Evolutionary conservation across 2,888 invertebrate genomes (phyloP), one percentile per base, ranked within the genome.

Genomic region (Gortyna flavago): DNA sequence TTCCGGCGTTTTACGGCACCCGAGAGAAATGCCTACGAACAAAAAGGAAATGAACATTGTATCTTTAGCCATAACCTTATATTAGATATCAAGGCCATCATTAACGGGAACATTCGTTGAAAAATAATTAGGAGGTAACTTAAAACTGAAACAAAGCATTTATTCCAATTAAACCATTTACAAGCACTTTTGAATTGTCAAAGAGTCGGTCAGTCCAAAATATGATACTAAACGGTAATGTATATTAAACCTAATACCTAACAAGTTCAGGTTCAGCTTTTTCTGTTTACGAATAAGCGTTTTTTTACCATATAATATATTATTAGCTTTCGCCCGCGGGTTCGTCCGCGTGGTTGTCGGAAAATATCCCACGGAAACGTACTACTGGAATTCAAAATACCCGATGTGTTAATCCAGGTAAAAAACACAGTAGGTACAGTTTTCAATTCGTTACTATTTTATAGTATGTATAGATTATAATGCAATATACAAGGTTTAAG

Each of bases 41-140:
- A 29, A 71, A n/a, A 44, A 21, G 72, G 11, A 72, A 72, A 74
- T 48, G 25, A 61, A 59, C 74, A 18, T 61, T 18, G 0, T n/a
- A 59, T 44, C 48, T 44, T 73, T 29, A 48, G 18, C 44, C 29
- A 18, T 38, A 35, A n/a, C 9, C 1, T 9, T 64, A 71, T 62
- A 21, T 64, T 44, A 44, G 44, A 44, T 44, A 44, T 44, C 44
- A 44, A 1, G 11, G 29, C 29, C 21, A 21, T 41, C 38, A n/a
- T 16, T 38, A 65, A 65, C n/a, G n/a, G 25, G n/a, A 65, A n/a
- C 38, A n/a, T 64, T 65, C n/a, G 5, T 38, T 38, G 38, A 18
- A 38, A 16, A 38, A n/a, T 38, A 38, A 35, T 38, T 38, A 25
- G n/a, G n/a, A n/a, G n/a, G 8, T 54, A 54, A 9, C 48, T 48